Evolutionary conservation across 2,797 vertebrate species (phyloP), one percentile per base, ranked within the genome.

Genomic region (Xenops minutus): DNA sequence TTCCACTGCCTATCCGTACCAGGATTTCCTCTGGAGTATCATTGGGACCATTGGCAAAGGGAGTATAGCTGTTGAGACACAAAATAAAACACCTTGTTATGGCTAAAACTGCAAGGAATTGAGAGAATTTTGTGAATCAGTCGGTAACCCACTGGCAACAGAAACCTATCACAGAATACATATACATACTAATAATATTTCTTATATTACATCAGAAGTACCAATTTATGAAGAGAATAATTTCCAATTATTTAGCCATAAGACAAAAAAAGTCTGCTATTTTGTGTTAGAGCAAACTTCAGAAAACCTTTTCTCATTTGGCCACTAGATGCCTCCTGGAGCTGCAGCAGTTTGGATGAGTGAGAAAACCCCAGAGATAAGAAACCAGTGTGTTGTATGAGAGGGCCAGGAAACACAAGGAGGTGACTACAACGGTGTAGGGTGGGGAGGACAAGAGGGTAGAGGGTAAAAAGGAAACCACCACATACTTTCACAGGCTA

Each of bases 11-110:
- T 97, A 99, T 99, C 89, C 98, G 98, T 59, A 99, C 98, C 37
- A 99, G 97, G 96, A 99, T 99, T 97, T 99, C 99, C 96, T 99
- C 99, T 44, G 99, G 99, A 51, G 99, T 99, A 97, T 99, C 99
- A 43, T 99, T 99, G 92, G 99, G 99, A 66, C 99, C 99, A 76
- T 99, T 99, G 85, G 99, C 99, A 91, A 99, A 99, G 20, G 99
- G 99, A 41, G 99, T 99, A 96, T 99, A 99, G 91, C 99, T 99
- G 97, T 82, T 66, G 66, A 85, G 41, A 1, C 64, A 41, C 26
- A 14, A 51, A 29, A 6, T 8, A 37, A 59, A 86, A 4, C 6
- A 29, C 19, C 10, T 56, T 6, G 1, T 68, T 81, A 71, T 1
- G 51, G 9, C 19, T 2, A 77, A 84, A 85, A 22, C 41, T 41